Conservation (phyloP, 2,113 vertebrate genomes). For the Mesitornis unicolor region DNA sequence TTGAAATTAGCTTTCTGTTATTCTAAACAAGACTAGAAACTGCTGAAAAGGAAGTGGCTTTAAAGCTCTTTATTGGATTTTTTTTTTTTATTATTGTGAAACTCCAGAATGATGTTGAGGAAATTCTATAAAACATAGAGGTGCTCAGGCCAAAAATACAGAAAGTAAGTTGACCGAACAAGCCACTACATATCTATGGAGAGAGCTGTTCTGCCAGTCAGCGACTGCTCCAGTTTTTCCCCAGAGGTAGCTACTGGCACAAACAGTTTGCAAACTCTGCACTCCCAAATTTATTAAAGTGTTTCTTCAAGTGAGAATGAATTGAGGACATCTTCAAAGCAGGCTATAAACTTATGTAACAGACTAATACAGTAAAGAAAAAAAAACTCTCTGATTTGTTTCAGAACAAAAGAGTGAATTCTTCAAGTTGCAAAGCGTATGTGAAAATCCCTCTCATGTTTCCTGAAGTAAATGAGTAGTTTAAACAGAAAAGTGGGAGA, state of each 20-base stretch:
- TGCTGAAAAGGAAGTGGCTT: neutral
- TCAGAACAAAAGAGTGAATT: neutral
- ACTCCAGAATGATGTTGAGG: neutral
- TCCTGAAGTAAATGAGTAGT: neutral
- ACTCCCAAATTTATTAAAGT: neutral
- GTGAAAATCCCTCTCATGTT: neutral
- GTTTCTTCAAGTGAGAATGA: neutral
- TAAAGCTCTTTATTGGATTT: neutral
- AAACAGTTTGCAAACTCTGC: neutral
- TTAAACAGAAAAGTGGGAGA: neutral
- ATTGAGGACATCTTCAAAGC: neutral
- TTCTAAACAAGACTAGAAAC: slow-evolving; percentile 19
- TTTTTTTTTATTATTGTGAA: slow-evolving; percentile 9
- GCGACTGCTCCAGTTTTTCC: neutral
- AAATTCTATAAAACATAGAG: neutral
- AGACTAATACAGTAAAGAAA: neutral
- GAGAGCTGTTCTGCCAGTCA: neutral
- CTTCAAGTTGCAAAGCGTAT: neutral
- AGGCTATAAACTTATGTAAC: neutral
- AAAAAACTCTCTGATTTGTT: neutral
- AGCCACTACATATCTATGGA: neutral
- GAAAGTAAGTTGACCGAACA: neutral
- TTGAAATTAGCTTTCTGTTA: slow-evolving; percentile 5
- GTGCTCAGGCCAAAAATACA: neutral
- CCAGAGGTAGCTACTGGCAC: neutral